phyloP scores from a whole-genome alignment of 1,140 invertebrate species.

The Ceratina calcarata region DNA sequence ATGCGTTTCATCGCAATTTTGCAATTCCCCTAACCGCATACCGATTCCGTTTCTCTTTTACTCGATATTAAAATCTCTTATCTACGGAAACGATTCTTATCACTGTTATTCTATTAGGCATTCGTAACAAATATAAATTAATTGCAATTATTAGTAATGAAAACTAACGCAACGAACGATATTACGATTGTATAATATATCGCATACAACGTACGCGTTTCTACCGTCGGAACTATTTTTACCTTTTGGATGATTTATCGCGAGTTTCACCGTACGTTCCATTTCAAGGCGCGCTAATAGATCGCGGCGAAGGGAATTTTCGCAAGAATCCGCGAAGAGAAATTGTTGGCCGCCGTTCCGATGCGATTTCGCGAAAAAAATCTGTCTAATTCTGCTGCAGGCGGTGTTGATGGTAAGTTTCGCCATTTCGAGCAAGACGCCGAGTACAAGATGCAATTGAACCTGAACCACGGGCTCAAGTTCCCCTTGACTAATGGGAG shows the following conservation, averaged over 20 bases:
- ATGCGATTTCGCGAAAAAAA: slow-evolving; percentile 33
- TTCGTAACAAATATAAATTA: too few species aligned
- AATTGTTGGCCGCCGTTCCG: background rate
- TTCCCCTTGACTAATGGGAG: slow-evolving; percentile 85
- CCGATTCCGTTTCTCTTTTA: slow-evolving; percentile 28
- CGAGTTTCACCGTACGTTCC: background rate
- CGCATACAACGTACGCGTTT: too few species aligned
- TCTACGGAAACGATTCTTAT: too few species aligned
- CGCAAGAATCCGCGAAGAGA: slow-evolving; percentile 3
- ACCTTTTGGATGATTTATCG: background rate
- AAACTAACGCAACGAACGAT: too few species aligned
- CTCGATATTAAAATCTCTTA: background rate
- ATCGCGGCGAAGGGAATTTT: background rate
- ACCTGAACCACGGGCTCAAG: slow-evolving; percentile 78
- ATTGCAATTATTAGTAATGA: too few species aligned
- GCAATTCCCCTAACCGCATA: slow-evolving; percentile 32
- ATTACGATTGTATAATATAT: too few species aligned
- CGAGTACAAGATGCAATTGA: slow-evolving; percentile 76
- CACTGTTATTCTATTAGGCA: too few species aligned
- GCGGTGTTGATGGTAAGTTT: slow-evolving; percentile 83
- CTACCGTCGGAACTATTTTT: background rate
- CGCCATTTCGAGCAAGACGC: slow-evolving; percentile 79
- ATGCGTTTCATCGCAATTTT: slow-evolving; percentile 18
- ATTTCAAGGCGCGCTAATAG: background rate
- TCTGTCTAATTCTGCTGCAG: slow-evolving; percentile 65